phyloP scores from a whole-genome alignment of 2,797 vertebrate genomes.

The Gallinago nigripennis region DNA sequence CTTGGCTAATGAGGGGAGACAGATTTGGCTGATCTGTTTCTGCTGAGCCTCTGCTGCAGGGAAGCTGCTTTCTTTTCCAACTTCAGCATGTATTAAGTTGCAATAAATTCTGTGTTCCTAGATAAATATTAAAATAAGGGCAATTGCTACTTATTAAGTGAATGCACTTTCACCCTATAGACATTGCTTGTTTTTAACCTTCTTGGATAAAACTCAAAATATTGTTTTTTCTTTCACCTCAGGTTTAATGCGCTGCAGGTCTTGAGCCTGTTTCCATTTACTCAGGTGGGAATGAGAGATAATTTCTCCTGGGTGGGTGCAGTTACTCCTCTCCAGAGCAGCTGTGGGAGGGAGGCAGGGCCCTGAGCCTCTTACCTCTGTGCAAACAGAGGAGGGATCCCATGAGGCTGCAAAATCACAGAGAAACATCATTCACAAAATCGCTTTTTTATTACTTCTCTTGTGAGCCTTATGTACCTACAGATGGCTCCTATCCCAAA shows the following conservation, averaged over 20 bases:
- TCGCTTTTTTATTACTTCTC: not conserved
- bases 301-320: not conserved
- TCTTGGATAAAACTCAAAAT: not conserved
- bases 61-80: not conserved
- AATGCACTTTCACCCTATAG: not conserved
- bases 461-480: not conserved
- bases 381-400: not conserved
- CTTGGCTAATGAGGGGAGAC: not conserved
- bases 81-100: not conserved
- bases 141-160: not conserved
- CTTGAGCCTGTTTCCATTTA: not conserved
- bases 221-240: not conserved
- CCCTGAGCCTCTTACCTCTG: not conserved
- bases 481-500: not conserved
- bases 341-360: not conserved
- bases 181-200: not conserved
- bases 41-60: not conserved
- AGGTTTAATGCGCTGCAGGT: not conserved
- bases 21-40: not conserved
- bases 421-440: not conserved
- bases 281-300: not conserved
- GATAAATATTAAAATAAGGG: not conserved
- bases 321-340: not conserved
- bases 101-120: not conserved
- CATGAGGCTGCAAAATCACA: not conserved